A percentile compares a stretch with the other conserved stretches of the same genome.
phyloP scores from a whole-genome alignment of 2,797 vertebrate species.

The Coluber constrictor region DNA sequence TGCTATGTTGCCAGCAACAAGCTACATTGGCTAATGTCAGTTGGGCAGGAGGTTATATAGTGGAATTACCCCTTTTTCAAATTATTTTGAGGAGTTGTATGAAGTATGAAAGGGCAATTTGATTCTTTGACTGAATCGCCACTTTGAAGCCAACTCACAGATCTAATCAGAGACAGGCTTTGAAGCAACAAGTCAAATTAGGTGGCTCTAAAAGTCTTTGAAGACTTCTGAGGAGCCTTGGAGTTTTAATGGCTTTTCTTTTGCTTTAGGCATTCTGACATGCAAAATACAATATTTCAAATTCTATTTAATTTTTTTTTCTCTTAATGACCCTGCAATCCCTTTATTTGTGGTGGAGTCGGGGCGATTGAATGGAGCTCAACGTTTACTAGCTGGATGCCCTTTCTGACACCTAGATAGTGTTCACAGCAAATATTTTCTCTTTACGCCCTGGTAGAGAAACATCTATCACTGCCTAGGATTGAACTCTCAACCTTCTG shows the following conservation, averaged over 20 bases:
- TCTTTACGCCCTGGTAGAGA: background rate
- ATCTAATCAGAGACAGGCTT: background rate
- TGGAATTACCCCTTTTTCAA: background rate
- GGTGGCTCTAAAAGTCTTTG: background rate
- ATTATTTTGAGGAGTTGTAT: background rate
- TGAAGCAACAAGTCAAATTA: background rate
- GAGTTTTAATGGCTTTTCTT: background rate
- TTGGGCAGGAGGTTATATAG: background rate
- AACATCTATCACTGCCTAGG: background rate
- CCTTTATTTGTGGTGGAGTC: background rate
- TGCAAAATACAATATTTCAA: background rate
- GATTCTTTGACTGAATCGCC: background rate
- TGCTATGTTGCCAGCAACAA: too few relatives aligned
- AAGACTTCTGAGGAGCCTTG: background rate
- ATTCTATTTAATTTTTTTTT: background rate
- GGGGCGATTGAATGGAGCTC: background rate
- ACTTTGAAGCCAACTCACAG: background rate
- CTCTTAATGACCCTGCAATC: background rate
- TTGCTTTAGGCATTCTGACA: background rate
- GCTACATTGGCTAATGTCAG: background rate
- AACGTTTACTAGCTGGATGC: background rate
- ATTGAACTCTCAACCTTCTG: background rate
- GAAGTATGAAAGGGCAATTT: background rate
- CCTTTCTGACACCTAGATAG: background rate
- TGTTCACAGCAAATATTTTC: background rate